Evolutionary conservation across 64 coral and sea anemone species (phyloP), one percentile per base, ranked within the genome.

Genomic region (Astreopora myriophthalma): DNA sequence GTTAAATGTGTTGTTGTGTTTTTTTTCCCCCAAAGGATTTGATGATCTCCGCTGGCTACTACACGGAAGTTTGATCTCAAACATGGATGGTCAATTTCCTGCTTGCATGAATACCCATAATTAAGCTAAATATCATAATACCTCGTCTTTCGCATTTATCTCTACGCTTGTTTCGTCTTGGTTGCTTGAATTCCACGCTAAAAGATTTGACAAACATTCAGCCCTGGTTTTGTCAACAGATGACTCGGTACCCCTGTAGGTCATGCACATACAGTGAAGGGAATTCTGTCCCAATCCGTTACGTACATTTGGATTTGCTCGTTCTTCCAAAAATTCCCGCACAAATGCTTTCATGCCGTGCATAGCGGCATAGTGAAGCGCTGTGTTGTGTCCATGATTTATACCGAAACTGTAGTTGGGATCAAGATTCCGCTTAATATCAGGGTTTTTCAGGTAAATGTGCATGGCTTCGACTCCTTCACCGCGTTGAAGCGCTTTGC

Each of bases 381-480:
- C 85, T 2, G 91, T 96, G 16, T 99, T 99, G 20, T 94, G 79
- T 12, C 86, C 90, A 52, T 93, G 71, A 57, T 93, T 94, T 28
- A 93, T 86, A 3, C 97, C 97, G 49, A 90, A 99, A 69, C 90
- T 96, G 48, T 75, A 28, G 24, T 95, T 93, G 10, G 94, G 94
- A 23, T 95, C 89, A 61, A 99, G 82, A 77, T 95, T 95, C 81
- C 97, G 84, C 24, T 99, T 99, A 2, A 99, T 88, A 23, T 99
- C 94, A 11, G 97, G 91, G 81, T 99, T 80, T 33, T 93, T 93
- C 1, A 99, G 82, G 37, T 96, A 99, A 32, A 99, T 77, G 63
- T 99, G 90, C 94, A 96, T 99, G 5, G 97, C 97, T 27, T 99
- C 97, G 8, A 96, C 94, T 84, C 95, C 94, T 90, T 99, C 97